phyloP scores from a whole-genome alignment of 2,113 vertebrate genomes.

The Numenius arquata region DNA sequence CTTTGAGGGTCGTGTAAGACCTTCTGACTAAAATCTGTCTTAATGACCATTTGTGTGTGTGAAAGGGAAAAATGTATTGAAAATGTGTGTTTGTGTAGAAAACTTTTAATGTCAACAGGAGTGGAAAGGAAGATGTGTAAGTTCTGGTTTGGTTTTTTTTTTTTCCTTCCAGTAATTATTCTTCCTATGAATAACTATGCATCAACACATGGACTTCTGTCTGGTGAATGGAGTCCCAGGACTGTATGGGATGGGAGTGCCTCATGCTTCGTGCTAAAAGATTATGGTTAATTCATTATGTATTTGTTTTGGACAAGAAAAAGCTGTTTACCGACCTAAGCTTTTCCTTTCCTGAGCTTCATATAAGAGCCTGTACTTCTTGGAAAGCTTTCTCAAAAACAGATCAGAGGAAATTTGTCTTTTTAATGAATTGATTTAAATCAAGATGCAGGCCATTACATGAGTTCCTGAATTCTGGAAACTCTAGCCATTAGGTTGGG shows the following conservation, averaged over 20 bases:
- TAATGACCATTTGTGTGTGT: background rate
- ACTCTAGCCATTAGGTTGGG: background rate
- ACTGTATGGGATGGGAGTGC: background rate
- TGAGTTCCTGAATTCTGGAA: background rate
- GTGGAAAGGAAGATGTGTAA: background rate
- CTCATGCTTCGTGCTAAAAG: background rate
- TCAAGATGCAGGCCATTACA: background rate
- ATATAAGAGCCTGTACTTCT: background rate
- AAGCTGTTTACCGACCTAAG: background rate
- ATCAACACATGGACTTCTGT: background rate
- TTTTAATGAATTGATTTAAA: constrained; percentile 9
- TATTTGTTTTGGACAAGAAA: background rate
- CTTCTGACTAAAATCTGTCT: background rate
- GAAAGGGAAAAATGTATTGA: background rate
- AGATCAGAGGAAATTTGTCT: background rate
- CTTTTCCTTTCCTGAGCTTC: background rate
- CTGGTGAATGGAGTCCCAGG: background rate
- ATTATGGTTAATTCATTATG: background rate
- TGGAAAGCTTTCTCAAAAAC: background rate
- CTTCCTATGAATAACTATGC: background rate
- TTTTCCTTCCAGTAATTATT: background rate
- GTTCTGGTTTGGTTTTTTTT: background rate
- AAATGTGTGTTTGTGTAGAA: background rate
- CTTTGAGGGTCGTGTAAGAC: background rate
- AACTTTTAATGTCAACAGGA: background rate